Conservation (phyloP, 1,140 invertebrate species). For the Hyles vespertilio region DNA sequence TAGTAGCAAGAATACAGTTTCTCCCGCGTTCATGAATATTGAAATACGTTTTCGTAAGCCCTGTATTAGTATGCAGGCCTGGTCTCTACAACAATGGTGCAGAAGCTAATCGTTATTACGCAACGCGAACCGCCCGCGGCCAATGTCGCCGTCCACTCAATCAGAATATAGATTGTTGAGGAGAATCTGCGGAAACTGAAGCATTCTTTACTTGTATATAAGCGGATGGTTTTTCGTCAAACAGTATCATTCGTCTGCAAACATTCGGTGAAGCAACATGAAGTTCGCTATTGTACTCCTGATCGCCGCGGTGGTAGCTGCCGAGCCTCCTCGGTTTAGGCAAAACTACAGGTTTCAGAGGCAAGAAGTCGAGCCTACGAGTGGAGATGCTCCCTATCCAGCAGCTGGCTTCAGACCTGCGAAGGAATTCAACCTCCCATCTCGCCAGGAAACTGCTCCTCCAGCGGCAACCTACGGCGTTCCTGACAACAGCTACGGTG, state of each 20-base stretch:
- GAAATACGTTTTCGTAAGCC: constrained; percentile 54
- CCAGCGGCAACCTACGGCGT: constrained; percentile 58
- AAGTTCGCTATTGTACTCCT: constrained; percentile 50
- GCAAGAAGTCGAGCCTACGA: constrained; percentile 35
- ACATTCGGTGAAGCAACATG: constrained; percentile 53
- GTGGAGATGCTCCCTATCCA: constrained; percentile 53
- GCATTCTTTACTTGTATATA: constrained; percentile 44
- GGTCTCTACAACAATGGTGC: constrained; percentile 56
- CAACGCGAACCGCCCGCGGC: constrained; percentile 62
- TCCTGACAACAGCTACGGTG: constrained; percentile 60
- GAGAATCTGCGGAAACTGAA: constrained; percentile 52
- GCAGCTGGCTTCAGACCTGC: constrained; percentile 59
- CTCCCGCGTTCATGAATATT: constrained; percentile 61
- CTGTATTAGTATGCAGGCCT: constrained; percentile 39
- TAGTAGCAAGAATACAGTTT: constrained; percentile 46
- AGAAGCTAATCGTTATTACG: constrained; percentile 59
- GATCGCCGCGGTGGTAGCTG: constrained; percentile 41
- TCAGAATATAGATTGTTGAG: constrained; percentile 59
- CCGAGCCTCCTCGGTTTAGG: constrained; percentile 53
- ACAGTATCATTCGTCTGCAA: constrained; percentile 59
- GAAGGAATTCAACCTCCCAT: constrained; percentile 58
- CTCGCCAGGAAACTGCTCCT: constrained; percentile 42
- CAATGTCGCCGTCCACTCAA: constrained; percentile 59
- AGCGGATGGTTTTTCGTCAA: constrained; percentile 20
- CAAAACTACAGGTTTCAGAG: constrained; percentile 39